Evolutionary conservation across 2,888 invertebrate genomes (phyloP).

Genomic region (Lampropteryx suffumata): DNA sequence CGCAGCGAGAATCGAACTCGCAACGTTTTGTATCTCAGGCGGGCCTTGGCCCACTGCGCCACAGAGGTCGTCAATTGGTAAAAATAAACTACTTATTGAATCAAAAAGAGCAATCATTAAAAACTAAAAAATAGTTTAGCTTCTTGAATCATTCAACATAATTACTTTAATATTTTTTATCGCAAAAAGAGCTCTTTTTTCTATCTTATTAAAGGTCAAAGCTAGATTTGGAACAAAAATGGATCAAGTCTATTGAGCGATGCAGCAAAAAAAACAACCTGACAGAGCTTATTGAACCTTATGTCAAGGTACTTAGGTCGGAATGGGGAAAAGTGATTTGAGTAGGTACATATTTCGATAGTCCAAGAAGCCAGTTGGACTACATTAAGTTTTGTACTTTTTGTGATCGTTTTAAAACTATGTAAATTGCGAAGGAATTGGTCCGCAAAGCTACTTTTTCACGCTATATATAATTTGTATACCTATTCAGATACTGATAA

Average conservation of each 20-base stretch:
- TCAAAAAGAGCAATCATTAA: background rate
- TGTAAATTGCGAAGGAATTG: slow-evolving; percentile 20
- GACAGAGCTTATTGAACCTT: slow-evolving; percentile 3
- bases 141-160: no score
- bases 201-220: slow-evolving; percentile 43
- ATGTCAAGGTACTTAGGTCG: slow-evolving; percentile 10
- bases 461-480: no score
- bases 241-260: slow-evolving; percentile 40
- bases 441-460: background rate
- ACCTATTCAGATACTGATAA: no score
- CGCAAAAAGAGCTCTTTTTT: slow-evolving; percentile 11
- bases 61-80: no score
- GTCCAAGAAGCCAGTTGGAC: slow-evolving; percentile 24
- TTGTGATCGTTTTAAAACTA: slow-evolving; percentile 27
- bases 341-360: slow-evolving; percentile 6
- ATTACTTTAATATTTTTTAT: slow-evolving; percentile 1
- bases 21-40: no score
- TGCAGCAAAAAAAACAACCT: slow-evolving; percentile 12
- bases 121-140: background rate
- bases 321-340: background rate
- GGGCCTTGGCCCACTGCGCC: no score
- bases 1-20: no score
- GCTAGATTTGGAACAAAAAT: slow-evolving; percentile 43
- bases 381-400: slow-evolving; percentile 25
- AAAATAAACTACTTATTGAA: background rate